Percentiles rank a stretch among this genome's conserved stretches.
These are phyloP conservation scores for Oreochromis grahami DNA, from an alignment of 2,797 vertebrate genomes.

Conservation along the genomic window DNA sequence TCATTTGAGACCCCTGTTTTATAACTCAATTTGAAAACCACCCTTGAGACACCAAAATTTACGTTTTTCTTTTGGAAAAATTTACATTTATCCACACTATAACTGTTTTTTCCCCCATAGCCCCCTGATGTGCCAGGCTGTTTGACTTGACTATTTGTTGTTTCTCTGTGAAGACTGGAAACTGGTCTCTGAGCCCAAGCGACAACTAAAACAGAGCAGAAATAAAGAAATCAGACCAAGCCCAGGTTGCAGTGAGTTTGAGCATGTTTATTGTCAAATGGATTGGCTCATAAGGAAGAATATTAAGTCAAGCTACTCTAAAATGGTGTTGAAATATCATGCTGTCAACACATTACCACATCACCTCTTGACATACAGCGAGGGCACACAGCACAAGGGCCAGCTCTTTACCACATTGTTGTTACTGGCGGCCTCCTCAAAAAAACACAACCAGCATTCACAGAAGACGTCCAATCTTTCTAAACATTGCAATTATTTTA, in stretches of 20 bases:
- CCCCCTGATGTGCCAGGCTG: background rate
- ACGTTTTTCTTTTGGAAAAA: no score
- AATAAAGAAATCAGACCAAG: background rate
- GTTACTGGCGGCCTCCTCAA: constrained; percentile 39
- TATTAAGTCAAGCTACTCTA: constrained; percentile 22
- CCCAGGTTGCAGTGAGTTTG: background rate
- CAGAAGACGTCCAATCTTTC: constrained; percentile 18
- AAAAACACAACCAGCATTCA: constrained; percentile 3
- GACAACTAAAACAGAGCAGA: background rate
- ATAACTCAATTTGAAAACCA: background rate
- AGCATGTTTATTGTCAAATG: constrained; percentile 30
- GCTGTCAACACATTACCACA: constrained; percentile 55
- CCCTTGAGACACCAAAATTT: background rate
- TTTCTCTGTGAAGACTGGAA: background rate
- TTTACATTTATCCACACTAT: background rate
- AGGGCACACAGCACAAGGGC: constrained; percentile 6
- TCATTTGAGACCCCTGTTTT: background rate
- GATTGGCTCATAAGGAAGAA: constrained; percentile 15
- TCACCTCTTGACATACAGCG: constrained; percentile 47
- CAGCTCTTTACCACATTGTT: constrained; percentile 48
- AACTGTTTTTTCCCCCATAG: background rate
- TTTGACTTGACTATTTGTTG: background rate
- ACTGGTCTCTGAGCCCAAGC: background rate
- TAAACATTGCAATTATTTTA: constrained; percentile 44
- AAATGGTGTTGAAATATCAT: constrained; percentile 49